Base-by-base conservation (phyloP, 2,797 vertebrate species). In the Coreius guichenoti region DNA sequence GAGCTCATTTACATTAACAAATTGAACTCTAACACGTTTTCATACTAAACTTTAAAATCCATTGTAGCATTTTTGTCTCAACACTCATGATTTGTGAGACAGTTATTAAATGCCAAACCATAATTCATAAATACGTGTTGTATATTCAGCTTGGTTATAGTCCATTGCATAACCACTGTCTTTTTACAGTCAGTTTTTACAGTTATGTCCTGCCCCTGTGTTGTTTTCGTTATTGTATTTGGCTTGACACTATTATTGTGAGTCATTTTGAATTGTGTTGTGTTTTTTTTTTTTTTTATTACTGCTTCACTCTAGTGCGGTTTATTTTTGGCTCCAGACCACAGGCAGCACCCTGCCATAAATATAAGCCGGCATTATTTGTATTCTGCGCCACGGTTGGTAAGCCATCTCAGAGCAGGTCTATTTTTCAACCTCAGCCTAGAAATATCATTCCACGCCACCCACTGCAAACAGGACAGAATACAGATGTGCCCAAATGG, bases 391-490 rank as follows among this genome's bases (percentile, higher is more conserved):
- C 78, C 9, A 70, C 75, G 83, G 81, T 91, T 82, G 69, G 86
- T 87, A 88, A 89, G 87, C 86, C 88, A 87, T 91, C 90, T 88
- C 68, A 61, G 82, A 86, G 86, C 88, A 79, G 84, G 78, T 88
- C 78, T 90, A 92, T 94, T 93, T 91, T 90, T 93, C 88, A 91
- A 80, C 74, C 80, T 85, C 74, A 51, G 85, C 79, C 79, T 79
- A 86, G 90, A 91, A 92, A 90, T 86, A 90, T 91, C 89, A 90
- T 90, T 88, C 88, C 81, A 72, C 47, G 21, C 85, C 75, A 80
- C 84, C 82, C 86, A 39, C 83, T 70, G 87, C 74, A 90, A 88
- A 85, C 77, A 5, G 79, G 45, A 69, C 79, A 51, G 86, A 87
- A 92, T 92, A 92, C 91, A 90, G 87, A 93, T 90, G 87, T 88